Evolutionary conservation across 2,797 vertebrate genomes (phyloP), one percentile per base, ranked within the genome.

Genomic region (Zonotrichia albicollis): DNA sequence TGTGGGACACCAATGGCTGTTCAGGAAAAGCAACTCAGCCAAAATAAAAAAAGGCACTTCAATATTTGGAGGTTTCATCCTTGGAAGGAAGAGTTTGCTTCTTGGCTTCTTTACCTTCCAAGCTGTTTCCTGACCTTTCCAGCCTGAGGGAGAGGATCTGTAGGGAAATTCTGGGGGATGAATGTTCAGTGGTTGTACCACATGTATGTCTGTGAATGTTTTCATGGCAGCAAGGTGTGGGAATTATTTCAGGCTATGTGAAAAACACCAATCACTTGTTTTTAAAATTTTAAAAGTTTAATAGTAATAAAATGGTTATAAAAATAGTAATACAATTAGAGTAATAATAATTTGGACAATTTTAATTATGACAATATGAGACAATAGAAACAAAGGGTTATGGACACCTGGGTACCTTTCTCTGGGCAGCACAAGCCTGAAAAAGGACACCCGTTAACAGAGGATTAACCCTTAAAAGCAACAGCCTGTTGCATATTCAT

Each of bases 1-100:
- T 84, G 94, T 87, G 91, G 92, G 94, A 86, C 85, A 79, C 60
- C 7, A 17, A 32, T 62, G 73, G 70, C 60, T 93, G 55, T 26
- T 92, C 58, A 71, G 79, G 67, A 86, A 90, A 84, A 94, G 55
- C 42, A 84, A 88, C 51, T 78, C 81, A 53, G 61, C 16, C 36
- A 27, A 40, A 72, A 40, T 11, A 68, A n/a, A 48, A n/a, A 16
- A n/a, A 40, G 1, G 7, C 53, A 36, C 61, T 77, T 87, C 50
- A 79, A 1, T 74, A 65, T 11, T n/a, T 46, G 12, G 10, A 7
- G 17, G 11, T 79, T 79, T 85, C 29, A 30, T 51, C 76, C 36
- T 78, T 40, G 53, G 70, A 76, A 68, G 19, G 43, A 90, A 30
- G 13, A 8, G 13, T 34, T 75, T 68, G 13, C 34, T 50, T 50